Base-by-base conservation (phyloP, 2,888 invertebrate species). In the Morpho achilles region DNA sequence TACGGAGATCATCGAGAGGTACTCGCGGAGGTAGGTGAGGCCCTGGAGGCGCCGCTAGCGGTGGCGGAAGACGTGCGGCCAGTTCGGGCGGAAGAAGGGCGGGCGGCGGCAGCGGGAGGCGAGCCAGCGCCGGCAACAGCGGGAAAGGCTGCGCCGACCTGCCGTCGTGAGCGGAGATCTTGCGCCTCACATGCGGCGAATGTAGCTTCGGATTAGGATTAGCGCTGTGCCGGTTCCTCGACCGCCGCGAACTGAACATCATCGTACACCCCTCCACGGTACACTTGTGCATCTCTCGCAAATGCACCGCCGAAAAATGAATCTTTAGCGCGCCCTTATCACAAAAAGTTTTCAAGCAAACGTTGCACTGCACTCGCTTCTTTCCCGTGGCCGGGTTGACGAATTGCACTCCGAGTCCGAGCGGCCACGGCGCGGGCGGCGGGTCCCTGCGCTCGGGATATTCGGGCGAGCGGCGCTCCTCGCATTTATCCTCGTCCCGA, bases 321-420 rank as follows among this genome's bases (percentile, higher is more conserved):
- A 99, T 99, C 91, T 99, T 99, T 56, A 99, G 91, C 48, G 99
- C 99, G 65, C 99, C 99, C 89, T 99, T 99, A 90, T 99, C 99
- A 93, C 99, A 99, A 89, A 99, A 99, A 60, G 98, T 98, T 87
- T 99, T 99, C 67, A 98, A 92, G 85, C 99, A 99, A 63, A 98
- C 97, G 80, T 97, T 97, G 90, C 99, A 99, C 91, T 98, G 97
- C 63, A 99, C 98, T 72, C 99, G 93, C 79, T 98, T 98, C 91
- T 99, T 99, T 48, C 97, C 97, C 43, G 97, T 97, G 8, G 96
- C 95, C 39, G 97, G 97, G 84, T 97, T 97, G 73, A 97, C 96
- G 78, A 96, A 96, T 77, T 96, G 95, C 43, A 96, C 95, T 22
- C 96, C 96, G 69, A 96, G 91, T 68, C 96, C 96, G 61, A 95